Base-by-base conservation (phyloP, 1,140 invertebrate genomes). In the Chlorops oryzae region DNA sequence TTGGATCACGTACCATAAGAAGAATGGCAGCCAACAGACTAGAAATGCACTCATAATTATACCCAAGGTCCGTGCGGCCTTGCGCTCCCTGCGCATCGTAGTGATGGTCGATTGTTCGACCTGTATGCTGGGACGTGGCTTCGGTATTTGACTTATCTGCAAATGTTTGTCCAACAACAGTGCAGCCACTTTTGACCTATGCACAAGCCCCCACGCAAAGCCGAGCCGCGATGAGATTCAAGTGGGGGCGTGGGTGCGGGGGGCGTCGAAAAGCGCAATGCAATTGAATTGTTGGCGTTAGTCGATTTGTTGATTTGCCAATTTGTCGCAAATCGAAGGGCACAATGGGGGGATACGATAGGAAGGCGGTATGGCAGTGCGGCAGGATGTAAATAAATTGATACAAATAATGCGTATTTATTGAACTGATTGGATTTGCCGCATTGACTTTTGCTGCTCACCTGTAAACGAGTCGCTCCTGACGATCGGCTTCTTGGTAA, bases 11-110 rank as follows among this genome's bases (percentile, higher is more conserved):
- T 45, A 88, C 90, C 87, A 90, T 50, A 91, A 76, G 72, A 98
- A 97, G 76, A 98, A 97, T 2, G 93, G 93, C 44, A 95, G 78
- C 90, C 92, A 96, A 73, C 92, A 96, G 5, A 90, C 81, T 40
- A 96, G 76, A 73, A 96, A 95, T 2, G 88, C 90, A 18, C 90
- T 90, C 85, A 96, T 94, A 63, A 96, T 94, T 67, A 96, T 94
- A 32, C 92, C 93, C 17, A 97, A 78, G 1, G 94, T 97, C 61
- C 92, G 83, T 4, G 92, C 92, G 0, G 92, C 92, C 73, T 96
- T 96, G 59, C 92, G 81, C 72, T 96, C 92, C 28, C 91, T 78
- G 66, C 92, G 87, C 89, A 92, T 92, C 65, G 78, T 89, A 65
- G 85, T 83, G 39, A 75, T 73, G 47, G 78, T 79, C 58, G 78